Evolutionary conservation across 2,797 vertebrate species (phyloP).

Genomic region (Poeciliopsis presidionis): DNA sequence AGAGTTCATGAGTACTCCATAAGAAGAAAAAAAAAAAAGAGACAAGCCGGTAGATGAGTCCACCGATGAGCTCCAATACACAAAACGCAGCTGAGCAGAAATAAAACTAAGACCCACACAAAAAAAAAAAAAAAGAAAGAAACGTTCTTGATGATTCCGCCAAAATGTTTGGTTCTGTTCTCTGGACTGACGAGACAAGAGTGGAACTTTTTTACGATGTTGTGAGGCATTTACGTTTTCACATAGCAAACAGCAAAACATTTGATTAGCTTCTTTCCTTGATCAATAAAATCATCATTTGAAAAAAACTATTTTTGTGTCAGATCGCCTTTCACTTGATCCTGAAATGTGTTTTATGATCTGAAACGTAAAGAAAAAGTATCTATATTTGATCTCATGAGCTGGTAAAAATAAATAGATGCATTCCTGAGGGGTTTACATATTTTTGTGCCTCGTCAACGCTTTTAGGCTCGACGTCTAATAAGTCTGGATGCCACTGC

Average conservation of each 20-base stretch:
- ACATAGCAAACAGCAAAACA: background rate
- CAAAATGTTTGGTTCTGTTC: background rate
- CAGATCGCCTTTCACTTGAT: background rate
- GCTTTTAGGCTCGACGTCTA: no score
- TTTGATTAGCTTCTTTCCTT: background rate
- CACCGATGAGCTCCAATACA: background rate
- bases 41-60: background rate
- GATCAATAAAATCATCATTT: background rate
- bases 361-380: background rate
- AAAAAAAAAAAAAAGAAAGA: no score
- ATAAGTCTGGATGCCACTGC: no score
- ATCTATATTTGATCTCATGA: background rate
- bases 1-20: background rate
- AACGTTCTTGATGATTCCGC: background rate
- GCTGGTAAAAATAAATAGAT: background rate
- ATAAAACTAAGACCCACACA: background rate
- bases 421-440: no score
- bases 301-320: background rate
- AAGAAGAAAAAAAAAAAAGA: background rate
- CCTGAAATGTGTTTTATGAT: background rate
- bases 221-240: background rate
- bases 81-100: background rate
- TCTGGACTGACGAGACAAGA: background rate
- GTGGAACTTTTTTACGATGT: background rate
- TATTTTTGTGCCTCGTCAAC: no score